Evolutionary conservation across 2,888 invertebrate genomes (phyloP), one percentile per base, ranked within the genome.

Genomic region (Drosophila leonis): DNA sequence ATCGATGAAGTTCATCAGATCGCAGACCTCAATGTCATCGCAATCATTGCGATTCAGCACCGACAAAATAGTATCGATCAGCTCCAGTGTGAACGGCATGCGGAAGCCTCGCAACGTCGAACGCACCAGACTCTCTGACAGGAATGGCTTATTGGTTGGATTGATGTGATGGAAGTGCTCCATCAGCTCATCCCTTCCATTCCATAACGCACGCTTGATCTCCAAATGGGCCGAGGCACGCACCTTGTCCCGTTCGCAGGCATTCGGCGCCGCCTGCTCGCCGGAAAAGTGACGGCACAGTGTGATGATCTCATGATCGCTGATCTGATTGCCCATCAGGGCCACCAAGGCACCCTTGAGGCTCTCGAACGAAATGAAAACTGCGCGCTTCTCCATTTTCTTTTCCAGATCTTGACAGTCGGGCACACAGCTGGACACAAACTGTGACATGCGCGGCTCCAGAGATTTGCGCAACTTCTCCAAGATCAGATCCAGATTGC

Each of bases 231-330:
- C 95, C 42, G 96, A 92, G 0, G 96, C 84, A 75, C 97, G 94
- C 89, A 79, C 95, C 93, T 67, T 94, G 85, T 88, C 94, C 35
- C 91, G 92, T 76, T 90, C 90, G 87, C 91, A 93, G n/a, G 80
- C 65, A 79, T 90, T 81, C 8, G 92, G 91, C 35, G 93, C 93
- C 8, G 93, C 92, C 78, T 94, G 94, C 73, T 95, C 95, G 0
- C 95, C 95, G 0, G 96, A 95, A 91, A 96, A 97, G 78, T 95
- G 94, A 67, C 97, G 94, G 4, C 96, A 95, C 10, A 97, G 92
- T 0, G 97, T 96, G 1, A 97, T 94, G 90, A 97, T 96, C 93
- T 97, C 97, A 73, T 97, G 97, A 85, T 97, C 97, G 0, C 95
- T 95, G 92, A 97, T 95, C 77, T 94, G 94, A 33, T 95, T 94